Conservation (phyloP, 2,888 invertebrate species). For the Ennomos fuscantarius region DNA sequence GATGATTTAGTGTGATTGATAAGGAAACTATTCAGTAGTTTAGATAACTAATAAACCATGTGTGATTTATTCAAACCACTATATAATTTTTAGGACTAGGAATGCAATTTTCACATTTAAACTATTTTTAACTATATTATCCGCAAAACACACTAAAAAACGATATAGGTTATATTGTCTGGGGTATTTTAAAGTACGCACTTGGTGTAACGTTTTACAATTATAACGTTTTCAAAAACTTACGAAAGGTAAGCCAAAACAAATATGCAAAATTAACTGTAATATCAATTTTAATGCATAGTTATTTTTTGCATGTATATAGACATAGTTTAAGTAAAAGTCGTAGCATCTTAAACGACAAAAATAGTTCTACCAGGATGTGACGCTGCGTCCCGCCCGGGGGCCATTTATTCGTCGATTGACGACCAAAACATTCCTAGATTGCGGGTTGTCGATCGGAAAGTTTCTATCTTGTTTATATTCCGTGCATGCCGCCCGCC, state of each 20-base stretch:
- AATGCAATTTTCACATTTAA: no score
- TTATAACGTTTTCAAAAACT: no score
- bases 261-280: no score
- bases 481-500: constrained; percentile 22
- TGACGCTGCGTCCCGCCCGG: constrained; percentile 28
- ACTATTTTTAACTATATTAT: no score
- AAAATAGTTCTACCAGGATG: constrained; percentile 27
- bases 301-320: not conserved
- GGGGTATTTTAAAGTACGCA: no score
- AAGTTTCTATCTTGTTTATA: constrained; percentile 44
- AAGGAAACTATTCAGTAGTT: constrained; percentile 4
- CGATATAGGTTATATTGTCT: no score
- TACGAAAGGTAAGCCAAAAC: no score
- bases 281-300: no score
- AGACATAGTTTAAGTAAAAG: constrained; percentile 4
- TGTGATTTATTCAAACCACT: no score
- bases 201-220: no score
- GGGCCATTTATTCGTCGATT: constrained; percentile 38
- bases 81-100: no score
- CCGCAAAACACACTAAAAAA: no score
- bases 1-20: constrained; percentile 10
- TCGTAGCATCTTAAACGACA: constrained; percentile 8
- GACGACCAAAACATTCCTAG: constrained; percentile 43
- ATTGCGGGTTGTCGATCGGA: constrained; percentile 38
- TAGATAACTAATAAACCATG: not conserved